phyloP scores from a whole-genome alignment of 2,113 vertebrate genomes.

The Grus americana region DNA sequence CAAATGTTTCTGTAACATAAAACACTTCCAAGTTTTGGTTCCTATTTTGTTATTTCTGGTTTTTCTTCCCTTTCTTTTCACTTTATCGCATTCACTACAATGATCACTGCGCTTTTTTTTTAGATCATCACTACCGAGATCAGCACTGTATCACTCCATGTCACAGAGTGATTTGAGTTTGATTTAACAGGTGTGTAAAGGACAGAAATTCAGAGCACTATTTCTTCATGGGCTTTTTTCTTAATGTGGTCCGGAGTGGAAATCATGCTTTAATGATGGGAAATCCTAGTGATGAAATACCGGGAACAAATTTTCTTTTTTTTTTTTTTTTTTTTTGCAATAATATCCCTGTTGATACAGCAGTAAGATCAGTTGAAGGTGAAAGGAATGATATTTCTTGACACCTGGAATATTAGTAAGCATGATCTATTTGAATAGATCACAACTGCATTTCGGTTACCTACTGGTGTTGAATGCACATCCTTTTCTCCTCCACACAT shows the following conservation, averaged over 20 bases:
- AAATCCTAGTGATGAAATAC: neutral
- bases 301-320: rapidly evolving
- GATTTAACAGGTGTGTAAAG: neutral
- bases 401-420: neutral
- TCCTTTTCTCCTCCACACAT: neutral
- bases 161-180: neutral
- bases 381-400: neutral
- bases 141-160: neutral
- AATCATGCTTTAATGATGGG: neutral
- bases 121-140: neutral
- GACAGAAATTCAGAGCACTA: neutral
- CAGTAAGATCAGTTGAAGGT: neutral
- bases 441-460: neutral
- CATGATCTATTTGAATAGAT: neutral
- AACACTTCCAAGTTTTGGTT: neutral
- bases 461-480: neutral
- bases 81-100: neutral
- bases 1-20: neutral
- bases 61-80: neutral
- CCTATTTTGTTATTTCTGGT: neutral
- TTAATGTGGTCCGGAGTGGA: neutral
- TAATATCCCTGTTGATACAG: neutral
- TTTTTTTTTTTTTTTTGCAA: neutral
- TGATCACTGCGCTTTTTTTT: neutral
- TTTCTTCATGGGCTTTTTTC: neutral